Evolutionary conservation across 2,113 vertebrate species (phyloP), one percentile per base, ranked within the genome.

Genomic region (Fregetta grallaria): DNA sequence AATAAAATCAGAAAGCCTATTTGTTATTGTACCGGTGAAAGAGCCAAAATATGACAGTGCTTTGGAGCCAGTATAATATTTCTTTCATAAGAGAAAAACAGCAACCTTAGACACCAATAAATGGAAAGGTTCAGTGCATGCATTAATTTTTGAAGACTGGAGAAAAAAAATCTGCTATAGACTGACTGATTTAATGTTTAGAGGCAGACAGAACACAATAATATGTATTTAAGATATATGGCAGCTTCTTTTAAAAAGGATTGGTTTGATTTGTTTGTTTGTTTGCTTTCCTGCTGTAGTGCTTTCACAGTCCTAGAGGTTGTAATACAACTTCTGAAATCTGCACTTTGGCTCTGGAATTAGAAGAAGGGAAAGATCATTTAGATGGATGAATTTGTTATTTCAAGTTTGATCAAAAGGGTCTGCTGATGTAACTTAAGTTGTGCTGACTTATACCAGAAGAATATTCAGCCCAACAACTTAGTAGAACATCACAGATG

Each of bases 401-500:
- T 76, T 96, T 95, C 34, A 66, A 50, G 21, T 78, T 74, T 75
- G 29, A 67, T 36, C 1, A 4, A 76, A 83, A 86, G 32, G 6
- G 10, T 63, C n/a, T 38, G 25, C 20, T 89, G 40, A 45, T 78
- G 52, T 65, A 78, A 91, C 77, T 88, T 83, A 89, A 72, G 21
- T 23, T 71, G 11, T 61, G 14, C 45, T 82, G 56, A 61, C 20
- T 96, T 92, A 53, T 10, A 85, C 15, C 14, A 77, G 68, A 21
- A 80, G 44, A 81, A 40, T 92, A 95, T 75, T 89, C 95, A 76
- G 76, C 38, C 86, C 73, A 91, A 74, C 29, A 81, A 71, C 25
- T 87, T 25, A 55, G 23, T 75, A n/a, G 53, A 94, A 75, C 27
- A 89, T 93, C 80, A 89, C 89, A 96, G 84, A 93, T 90, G 94